These are phyloP conservation scores for Microcebus griseorufus DNA, from an alignment of 2,113 vertebrate genomes.

Conservation along the genomic window DNA sequence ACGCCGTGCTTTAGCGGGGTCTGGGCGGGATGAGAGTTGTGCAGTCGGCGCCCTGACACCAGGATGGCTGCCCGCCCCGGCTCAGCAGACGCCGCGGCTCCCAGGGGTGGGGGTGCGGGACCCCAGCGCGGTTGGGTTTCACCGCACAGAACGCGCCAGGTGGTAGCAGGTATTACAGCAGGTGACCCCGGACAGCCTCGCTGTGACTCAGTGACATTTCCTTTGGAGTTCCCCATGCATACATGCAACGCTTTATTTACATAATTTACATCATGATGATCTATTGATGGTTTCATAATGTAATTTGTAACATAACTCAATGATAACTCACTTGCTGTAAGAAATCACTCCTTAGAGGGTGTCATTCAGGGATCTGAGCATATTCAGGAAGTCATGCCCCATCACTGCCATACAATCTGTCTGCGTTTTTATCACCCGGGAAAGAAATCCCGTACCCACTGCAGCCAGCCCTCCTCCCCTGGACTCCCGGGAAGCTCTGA, in stretches of 20 bases:
- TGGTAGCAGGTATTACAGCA: rapidly evolving
- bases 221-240: too few relatives aligned
- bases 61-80: rapidly evolving
- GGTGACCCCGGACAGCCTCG: rapidly evolving
- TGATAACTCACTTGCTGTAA: background rate
- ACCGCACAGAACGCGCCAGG: rapidly evolving
- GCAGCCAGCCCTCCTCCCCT: rapidly evolving
- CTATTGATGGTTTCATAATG: background rate
- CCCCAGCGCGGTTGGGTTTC: rapidly evolving
- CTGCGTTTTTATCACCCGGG: too few relatives aligned
- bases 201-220: background rate
- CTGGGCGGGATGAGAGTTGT: background rate
- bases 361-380: background rate
- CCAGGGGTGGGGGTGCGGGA: rapidly evolving
- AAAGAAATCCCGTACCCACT: rapidly evolving
- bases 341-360: background rate
- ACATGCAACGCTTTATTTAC: background rate
- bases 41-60: rapidly evolving
- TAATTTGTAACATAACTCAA: background rate
- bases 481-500: background rate
- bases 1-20: rapidly evolving
- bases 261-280: background rate
- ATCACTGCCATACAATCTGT: too few relatives aligned
- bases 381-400: too few relatives aligned
- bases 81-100: rapidly evolving